phyloP scores from a whole-genome alignment of 2,113 vertebrate genomes.

The Lepus timidus region DNA sequence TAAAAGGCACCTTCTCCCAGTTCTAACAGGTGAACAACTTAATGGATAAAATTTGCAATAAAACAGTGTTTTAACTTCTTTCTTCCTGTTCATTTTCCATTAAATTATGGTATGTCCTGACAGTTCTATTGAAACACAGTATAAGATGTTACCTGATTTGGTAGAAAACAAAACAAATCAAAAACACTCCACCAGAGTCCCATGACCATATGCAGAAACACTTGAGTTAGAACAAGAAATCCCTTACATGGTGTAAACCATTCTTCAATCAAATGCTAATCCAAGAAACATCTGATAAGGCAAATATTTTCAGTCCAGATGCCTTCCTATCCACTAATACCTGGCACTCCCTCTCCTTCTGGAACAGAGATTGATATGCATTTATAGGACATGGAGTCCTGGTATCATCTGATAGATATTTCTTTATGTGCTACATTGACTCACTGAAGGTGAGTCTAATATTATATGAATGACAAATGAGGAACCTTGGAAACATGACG shows the following conservation, averaged over 20 bases:
- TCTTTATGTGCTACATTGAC: neutral
- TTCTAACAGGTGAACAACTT: neutral
- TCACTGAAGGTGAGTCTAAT: neutral
- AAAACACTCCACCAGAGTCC: neutral
- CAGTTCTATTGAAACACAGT: neutral
- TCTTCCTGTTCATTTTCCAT: neutral
- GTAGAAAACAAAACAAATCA: neutral
- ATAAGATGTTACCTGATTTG: neutral
- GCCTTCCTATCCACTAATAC: neutral
- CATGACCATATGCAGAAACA: neutral
- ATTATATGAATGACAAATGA: neutral
- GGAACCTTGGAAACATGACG: neutral
- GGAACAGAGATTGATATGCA: neutral
- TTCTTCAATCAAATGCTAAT: neutral
- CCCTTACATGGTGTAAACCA: neutral
- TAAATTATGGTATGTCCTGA: neutral
- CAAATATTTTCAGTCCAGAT: neutral
- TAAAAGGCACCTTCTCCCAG: neutral
- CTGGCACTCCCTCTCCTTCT: neutral
- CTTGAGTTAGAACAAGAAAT: neutral
- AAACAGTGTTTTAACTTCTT: slow-evolving; percentile 10
- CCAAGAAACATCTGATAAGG: no score
- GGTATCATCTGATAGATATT: neutral
- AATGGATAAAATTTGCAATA: neutral
- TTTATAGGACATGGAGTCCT: neutral